These are phyloP conservation scores for Campylomormyrus numenius DNA, from an alignment of 2,113 vertebrate genomes.

Conservation along the genomic window DNA sequence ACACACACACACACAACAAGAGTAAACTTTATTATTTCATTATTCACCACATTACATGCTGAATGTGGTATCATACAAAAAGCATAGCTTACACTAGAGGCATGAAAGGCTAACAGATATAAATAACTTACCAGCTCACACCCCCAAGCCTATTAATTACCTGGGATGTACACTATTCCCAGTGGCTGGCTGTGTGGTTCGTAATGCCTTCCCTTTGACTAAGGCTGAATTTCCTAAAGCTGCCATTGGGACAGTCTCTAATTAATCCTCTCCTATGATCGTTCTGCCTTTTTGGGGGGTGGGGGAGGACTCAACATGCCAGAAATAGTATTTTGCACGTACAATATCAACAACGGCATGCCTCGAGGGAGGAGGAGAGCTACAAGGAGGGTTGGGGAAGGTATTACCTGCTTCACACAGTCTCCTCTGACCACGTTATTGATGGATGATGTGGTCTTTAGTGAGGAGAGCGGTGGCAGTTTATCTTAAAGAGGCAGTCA, in stretches of 20 bases:
- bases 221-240: slow-evolving; percentile 5
- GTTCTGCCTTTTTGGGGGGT: not conserved
- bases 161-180: slow-evolving; percentile 5
- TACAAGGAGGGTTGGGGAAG: not conserved
- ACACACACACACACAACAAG: not conserved
- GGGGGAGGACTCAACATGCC: not conserved
- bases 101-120: slow-evolving; percentile 3
- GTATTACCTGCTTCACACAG: not conserved
- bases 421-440: not conserved
- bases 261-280: slow-evolving; percentile 11
- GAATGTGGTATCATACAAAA: not conserved
- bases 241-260: slow-evolving; percentile 8
- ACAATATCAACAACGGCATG: not conserved
- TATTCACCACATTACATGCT: not conserved
- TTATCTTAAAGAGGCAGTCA: slow-evolving; percentile 7
- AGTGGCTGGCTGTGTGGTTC: not conserved
- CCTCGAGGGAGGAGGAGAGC: not conserved
- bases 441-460: slow-evolving; percentile 13
- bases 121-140: slow-evolving; percentile 10
- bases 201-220: slow-evolving; percentile 6
- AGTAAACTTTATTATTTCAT: slow-evolving; percentile 3
- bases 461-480: not conserved
- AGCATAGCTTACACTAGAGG: slow-evolving; percentile 3
- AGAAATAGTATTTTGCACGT: not conserved
- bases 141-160: slow-evolving; percentile 11